phyloP scores from a whole-genome alignment of 2,888 invertebrate genomes.

The Dyspetes luteomarginatus region DNA sequence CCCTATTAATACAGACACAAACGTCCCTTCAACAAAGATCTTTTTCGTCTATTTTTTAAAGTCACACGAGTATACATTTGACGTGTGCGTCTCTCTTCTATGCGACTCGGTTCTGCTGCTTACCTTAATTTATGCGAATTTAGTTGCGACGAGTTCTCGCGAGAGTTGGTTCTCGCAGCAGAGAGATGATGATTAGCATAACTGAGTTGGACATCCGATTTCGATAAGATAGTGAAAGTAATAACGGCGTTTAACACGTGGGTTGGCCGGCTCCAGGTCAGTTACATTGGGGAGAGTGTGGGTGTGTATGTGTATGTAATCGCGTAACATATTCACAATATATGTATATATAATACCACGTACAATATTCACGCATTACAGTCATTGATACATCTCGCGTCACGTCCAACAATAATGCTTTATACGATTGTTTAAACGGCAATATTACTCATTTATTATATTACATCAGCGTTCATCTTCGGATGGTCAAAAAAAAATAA shows the following conservation, averaged over 20 bases:
- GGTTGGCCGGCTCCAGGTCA: slow-evolving; percentile 50
- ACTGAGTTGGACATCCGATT: slow-evolving; percentile 43
- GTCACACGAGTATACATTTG: neutral
- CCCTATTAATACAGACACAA: neutral
- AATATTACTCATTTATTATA: neutral
- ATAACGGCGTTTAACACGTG: slow-evolving; percentile 48
- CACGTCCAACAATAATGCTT: neutral
- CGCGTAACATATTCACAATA: neutral
- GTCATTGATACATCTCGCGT: neutral
- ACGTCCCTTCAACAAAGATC: slow-evolving; percentile 2
- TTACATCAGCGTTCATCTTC: neutral
- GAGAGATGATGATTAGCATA: slow-evolving; percentile 41
- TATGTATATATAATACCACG: neutral
- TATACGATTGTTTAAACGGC: neutral
- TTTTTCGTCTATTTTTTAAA: slow-evolving; percentile 6
- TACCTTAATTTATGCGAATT: slow-evolving; percentile 41
- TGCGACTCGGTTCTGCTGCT: neutral
- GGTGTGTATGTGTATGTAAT: neutral
- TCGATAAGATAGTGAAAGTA: slow-evolving; percentile 62
- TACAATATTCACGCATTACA: slow-evolving; percentile 5
- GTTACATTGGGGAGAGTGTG: slow-evolving; percentile 24
- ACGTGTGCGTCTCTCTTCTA: neutral
- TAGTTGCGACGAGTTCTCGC: neutral
- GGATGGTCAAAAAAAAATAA: neutral
- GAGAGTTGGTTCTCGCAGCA: slow-evolving; percentile 34